Percentiles rank a stretch among this genome's conserved stretches.
Conservation (phyloP, 30 jellyfish, hydroid and myxozoan species). For the Hydractinia echinata region DNA sequence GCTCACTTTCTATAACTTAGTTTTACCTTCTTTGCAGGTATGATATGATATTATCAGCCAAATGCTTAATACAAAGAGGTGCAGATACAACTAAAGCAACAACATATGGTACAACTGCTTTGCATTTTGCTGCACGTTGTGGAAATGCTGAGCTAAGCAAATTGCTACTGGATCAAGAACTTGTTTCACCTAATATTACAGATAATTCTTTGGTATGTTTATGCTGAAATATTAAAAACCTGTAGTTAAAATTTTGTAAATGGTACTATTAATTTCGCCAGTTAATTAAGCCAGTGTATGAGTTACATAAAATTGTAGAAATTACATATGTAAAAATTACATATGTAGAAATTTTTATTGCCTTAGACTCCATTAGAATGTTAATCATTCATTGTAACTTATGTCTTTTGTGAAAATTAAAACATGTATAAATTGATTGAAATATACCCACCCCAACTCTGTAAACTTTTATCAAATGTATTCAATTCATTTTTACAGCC, state of each 20-base stretch:
- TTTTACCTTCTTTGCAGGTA: slow-evolving; percentile 33
- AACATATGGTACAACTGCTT: slow-evolving; percentile 71
- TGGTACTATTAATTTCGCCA: neutral
- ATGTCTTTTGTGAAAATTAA: too few relatives aligned
- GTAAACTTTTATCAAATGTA: too few relatives aligned
- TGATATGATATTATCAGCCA: slow-evolving; percentile 59
- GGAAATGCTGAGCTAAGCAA: slow-evolving; percentile 72
- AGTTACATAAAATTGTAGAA: too few relatives aligned
- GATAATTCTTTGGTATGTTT: slow-evolving; percentile 20
- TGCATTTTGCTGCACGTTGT: slow-evolving; percentile 75
- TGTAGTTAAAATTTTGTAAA: neutral
- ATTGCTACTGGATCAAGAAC: slow-evolving; percentile 38
- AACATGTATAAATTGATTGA: too few relatives aligned
- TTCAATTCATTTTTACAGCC: too few relatives aligned
- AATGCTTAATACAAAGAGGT: slow-evolving; percentile 47
- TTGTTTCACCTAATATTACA: neutral
- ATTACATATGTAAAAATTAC: too few relatives aligned
- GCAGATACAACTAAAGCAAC: slow-evolving; percentile 44
- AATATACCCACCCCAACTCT: too few relatives aligned
- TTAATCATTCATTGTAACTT: too few relatives aligned
- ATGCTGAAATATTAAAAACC: neutral
- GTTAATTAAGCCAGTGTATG: neutral
- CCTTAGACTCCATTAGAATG: too few relatives aligned
- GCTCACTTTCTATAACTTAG: too few relatives aligned
- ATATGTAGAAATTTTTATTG: too few relatives aligned